These are phyloP conservation scores for Zosterops pallidus DNA, from an alignment of 2,113 vertebrate species.

Conservation along the genomic window DNA sequence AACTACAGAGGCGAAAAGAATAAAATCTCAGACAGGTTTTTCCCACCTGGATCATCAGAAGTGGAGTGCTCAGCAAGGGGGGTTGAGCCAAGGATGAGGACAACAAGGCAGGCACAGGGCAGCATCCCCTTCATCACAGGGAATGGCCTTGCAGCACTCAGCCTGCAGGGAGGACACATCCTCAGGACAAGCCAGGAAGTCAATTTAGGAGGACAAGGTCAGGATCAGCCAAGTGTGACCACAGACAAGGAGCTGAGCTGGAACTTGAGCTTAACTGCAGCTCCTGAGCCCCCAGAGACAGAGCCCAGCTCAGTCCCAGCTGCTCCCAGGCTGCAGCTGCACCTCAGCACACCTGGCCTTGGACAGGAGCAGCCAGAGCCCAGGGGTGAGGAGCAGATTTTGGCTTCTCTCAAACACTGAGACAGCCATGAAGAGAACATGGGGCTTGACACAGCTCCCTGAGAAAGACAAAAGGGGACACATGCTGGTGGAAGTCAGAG, in stretches of 20 bases:
- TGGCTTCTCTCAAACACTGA: neutral
- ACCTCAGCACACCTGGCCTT: neutral
- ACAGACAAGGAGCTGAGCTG: rapidly evolving
- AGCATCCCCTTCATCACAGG: neutral
- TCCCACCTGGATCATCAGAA: neutral
- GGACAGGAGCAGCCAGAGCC: neutral
- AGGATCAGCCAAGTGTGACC: neutral
- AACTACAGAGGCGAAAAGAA: neutral
- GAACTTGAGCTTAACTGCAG: neutral
- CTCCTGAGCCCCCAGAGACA: neutral
- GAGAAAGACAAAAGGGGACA: neutral
- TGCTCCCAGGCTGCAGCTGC: neutral
- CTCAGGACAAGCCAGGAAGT: neutral
- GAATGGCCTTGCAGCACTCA: neutral
- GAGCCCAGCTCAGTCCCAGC: rapidly evolving
- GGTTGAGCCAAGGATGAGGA: rapidly evolving
- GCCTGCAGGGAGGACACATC: neutral
- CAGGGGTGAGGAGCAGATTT: rapidly evolving
- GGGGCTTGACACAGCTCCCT: rapidly evolving
- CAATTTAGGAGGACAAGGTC: neutral
- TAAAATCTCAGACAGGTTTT: neutral
- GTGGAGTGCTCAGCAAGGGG: neutral
- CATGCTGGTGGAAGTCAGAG: rapidly evolving
- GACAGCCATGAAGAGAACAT: neutral
- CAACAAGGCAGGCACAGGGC: neutral